Evolutionary conservation across 2,797 vertebrate species (phyloP).

Genomic region (Cryptoprocta ferox): DNA sequence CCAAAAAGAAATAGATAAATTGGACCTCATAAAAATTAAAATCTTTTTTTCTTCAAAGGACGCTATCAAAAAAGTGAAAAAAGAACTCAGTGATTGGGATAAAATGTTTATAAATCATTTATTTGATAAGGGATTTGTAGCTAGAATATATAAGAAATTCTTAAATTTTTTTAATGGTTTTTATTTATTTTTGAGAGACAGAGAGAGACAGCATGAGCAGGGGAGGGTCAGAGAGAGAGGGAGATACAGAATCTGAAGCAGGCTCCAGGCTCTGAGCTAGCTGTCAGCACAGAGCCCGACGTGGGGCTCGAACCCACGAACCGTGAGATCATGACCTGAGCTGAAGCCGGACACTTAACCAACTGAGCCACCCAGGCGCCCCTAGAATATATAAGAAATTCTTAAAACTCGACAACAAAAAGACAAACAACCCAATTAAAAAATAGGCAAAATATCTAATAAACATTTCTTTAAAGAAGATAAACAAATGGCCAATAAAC

Average conservation of each 20-base stretch:
- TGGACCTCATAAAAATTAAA: background rate
- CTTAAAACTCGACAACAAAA: constrained; percentile 5
- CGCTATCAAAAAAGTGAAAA: constrained; percentile 12
- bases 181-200: too few relatives aligned
- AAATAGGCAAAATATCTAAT: constrained; percentile 23
- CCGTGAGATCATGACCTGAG: too few relatives aligned
- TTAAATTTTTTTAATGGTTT: too few relatives aligned
- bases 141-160: background rate
- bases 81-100: background rate
- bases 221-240: too few relatives aligned
- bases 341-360: too few relatives aligned
- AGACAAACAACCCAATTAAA: background rate
- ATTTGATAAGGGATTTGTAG: background rate
- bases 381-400: background rate
- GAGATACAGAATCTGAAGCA: too few relatives aligned
- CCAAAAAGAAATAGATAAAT: background rate
- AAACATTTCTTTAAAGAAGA: background rate
- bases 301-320: too few relatives aligned
- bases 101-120: constrained; percentile 2
- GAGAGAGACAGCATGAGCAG: too few relatives aligned
- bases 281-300: too few relatives aligned
- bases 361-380: too few relatives aligned
- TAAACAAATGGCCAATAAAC: background rate
- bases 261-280: too few relatives aligned
- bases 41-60: background rate